Base-by-base conservation (phyloP, 1,140 invertebrate species). In the Vanessa atalanta region DNA sequence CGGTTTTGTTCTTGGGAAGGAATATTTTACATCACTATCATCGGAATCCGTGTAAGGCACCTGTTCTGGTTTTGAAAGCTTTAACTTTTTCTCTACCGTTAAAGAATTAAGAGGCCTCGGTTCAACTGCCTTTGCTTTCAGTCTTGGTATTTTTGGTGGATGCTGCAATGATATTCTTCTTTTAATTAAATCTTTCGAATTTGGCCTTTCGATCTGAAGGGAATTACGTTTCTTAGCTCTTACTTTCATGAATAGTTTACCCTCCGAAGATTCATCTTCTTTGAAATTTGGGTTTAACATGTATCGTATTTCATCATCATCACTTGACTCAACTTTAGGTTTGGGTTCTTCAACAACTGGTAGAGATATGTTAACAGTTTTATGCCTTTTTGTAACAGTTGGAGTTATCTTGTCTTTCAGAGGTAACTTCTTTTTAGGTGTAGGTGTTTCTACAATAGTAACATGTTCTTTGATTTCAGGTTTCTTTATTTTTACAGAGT, bases 11-110 rank as follows among this genome's bases (percentile, higher is more conserved):
- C 75, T 79, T n/a, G 90, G 90, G 76, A 92, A 92, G 57, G 90
- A 90, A 76, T 92, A 92, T 84, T 92, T 92, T 3, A 89, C 79
- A 47, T 92, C 90, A 50, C 88, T 91, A 63, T 92, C 90, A 65
- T 92, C 90, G 11, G 90, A 92, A 78, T 91, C 89, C 60, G 81
- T 87, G 14, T 79, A 83, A 67, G 81, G 76, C 43, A 77, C 63
- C 72, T 78, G 64, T 68, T 87, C 82, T 60, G 74, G 37, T 65
- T 76, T 68, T 47, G 73, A 61, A 13, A 72, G 6, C 74, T 86
- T 87, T 31, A 76, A 50, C 43, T 72, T 79, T 70, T 81, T 81
- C 61, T 71, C 67, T n/a, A 72, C 53, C 51, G 53, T 74, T n/a
- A 70, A 53, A 15, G 65, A 37, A 50, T 69, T 70, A 16, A 43